Conservation (phyloP, 2,797 vertebrate species). For the Paedocypris micromegethes region DNA sequence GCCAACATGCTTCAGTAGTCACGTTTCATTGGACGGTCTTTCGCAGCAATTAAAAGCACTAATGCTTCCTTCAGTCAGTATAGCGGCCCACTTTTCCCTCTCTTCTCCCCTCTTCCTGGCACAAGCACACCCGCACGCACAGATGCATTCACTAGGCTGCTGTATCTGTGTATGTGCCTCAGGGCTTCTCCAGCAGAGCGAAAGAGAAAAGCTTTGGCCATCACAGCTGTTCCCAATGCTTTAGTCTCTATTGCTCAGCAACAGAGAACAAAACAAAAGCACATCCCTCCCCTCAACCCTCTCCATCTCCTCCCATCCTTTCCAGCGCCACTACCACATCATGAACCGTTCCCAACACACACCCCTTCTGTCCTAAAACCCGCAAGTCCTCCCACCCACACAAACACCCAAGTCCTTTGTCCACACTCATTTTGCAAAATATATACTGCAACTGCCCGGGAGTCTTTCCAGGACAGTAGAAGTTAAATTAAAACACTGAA, state of each 20-base stretch:
- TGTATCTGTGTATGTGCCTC: constrained; percentile 55
- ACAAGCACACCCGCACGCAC: constrained; percentile 4
- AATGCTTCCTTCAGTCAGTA: constrained; percentile 15
- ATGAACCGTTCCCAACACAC: constrained; percentile 33
- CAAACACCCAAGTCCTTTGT: constrained; percentile 68
- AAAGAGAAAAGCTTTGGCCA: constrained; percentile 72
- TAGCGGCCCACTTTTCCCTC: constrained; percentile 14
- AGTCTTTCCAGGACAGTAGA: constrained; percentile 51
- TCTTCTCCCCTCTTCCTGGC: constrained; percentile 17
- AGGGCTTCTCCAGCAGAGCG: constrained; percentile 65
- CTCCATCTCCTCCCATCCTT: constrained; percentile 50
- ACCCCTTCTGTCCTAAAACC: constrained; percentile 44
- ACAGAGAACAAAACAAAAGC: constrained; percentile 74
- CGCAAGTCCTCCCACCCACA: constrained; percentile 35
- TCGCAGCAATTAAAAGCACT: constrained; percentile 13
- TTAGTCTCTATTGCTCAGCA: constrained; percentile 67
- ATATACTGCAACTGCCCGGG: constrained; percentile 55
- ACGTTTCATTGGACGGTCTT: constrained; percentile 11
- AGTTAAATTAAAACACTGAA: background rate
- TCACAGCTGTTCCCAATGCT: constrained; percentile 72
- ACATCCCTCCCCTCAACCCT: constrained; percentile 56
- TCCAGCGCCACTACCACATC: constrained; percentile 39
- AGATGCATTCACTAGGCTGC: constrained; percentile 22
- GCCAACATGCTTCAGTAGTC: background rate
- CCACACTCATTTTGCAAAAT: constrained; percentile 52